phyloP scores from a whole-genome alignment of 2,113 vertebrate genomes.

The Coryphaenoides rupestris region DNA sequence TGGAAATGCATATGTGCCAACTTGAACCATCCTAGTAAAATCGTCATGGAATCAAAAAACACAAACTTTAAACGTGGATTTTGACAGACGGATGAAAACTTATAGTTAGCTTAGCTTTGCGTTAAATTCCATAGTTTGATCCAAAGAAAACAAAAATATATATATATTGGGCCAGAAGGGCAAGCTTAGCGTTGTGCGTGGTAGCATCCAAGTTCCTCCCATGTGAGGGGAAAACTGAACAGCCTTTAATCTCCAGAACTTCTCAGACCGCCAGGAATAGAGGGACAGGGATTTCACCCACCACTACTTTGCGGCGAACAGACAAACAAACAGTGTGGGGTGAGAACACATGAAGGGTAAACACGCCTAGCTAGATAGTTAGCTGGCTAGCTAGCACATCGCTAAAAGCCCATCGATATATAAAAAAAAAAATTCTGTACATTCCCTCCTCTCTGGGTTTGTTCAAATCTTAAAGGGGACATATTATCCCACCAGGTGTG shows the following conservation, averaged over 20 bases:
- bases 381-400: conserved; percentile 29
- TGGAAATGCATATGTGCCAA: no score
- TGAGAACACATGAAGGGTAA: conserved; percentile 20
- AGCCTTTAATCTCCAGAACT: conserved; percentile 35
- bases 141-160: no score
- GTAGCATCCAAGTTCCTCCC: conserved; percentile 11
- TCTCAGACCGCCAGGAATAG: conserved; percentile 51
- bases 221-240: conserved; percentile 17
- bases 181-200: conserved; percentile 6
- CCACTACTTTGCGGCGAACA: conserved; percentile 14
- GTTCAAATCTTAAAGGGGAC: no score
- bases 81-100: no score
- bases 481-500: no score
- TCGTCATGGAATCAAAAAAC: no score
- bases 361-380: not conserved
- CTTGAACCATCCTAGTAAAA: no score
- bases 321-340: conserved; percentile 12
- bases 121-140: no score
- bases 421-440: no score
- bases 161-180: not conserved
- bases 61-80: no score
- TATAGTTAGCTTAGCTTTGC: no score
- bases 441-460: no score
- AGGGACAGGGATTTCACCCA: conserved; percentile 49
- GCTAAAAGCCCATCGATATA: not conserved